phyloP scores from a whole-genome alignment of 2,888 invertebrate genomes.

The Drosophila sordidapex region DNA sequence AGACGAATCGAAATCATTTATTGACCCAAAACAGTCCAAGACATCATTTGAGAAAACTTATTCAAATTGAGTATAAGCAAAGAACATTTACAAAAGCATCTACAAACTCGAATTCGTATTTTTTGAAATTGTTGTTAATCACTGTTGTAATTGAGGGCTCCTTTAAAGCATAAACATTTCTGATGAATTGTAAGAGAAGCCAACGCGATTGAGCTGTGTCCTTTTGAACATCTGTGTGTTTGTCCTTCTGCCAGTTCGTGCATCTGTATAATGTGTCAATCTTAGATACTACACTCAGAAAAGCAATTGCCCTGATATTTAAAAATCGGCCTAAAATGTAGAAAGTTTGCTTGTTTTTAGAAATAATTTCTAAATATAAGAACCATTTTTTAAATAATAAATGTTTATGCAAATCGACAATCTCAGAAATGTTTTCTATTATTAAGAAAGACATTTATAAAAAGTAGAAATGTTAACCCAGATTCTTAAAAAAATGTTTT shows the following conservation, averaged over 20 bases:
- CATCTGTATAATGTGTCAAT: not conserved
- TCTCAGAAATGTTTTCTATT: not conserved
- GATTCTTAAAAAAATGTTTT: too few relatives aligned
- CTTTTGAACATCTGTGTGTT: not conserved
- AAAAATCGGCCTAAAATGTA: fast-evolving
- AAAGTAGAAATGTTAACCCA: not conserved
- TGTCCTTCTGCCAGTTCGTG: not conserved
- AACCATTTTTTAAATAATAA: not conserved
- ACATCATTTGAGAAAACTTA: not conserved
- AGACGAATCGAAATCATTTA: constrained; percentile 4
- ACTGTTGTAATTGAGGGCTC: not conserved
- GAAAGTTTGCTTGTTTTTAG: not conserved
- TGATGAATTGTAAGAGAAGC: not conserved
- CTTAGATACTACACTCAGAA: not conserved
- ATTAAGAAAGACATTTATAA: not conserved
- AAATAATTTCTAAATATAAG: not conserved
- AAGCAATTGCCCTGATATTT: not conserved
- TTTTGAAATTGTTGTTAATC: too few relatives aligned
- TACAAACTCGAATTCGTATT: not conserved
- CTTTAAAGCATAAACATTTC: not conserved
- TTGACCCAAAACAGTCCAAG: not conserved
- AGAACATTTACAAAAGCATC: not conserved
- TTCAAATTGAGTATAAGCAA: not conserved
- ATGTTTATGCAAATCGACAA: not conserved
- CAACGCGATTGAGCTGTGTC: not conserved